Evolutionary conservation across 2,797 vertebrate species (phyloP), one percentile per base, ranked within the genome.

Genomic region (Trachurus trachurus): DNA sequence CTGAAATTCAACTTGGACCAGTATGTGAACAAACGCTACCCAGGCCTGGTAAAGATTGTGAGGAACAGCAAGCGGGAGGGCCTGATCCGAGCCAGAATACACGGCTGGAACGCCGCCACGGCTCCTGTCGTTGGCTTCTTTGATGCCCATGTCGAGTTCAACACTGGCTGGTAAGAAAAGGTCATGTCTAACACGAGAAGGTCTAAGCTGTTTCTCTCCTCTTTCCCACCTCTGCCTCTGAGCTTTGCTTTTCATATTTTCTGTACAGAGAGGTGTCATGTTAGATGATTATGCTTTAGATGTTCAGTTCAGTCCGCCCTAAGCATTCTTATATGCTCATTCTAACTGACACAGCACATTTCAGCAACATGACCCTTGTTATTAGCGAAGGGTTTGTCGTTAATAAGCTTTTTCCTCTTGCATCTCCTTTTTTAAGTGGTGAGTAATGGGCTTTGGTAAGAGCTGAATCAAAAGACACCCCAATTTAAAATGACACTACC

Each of bases 141-240:
- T 0, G 98, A 99, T 6, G 98, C 98, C 71, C 98, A 99, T 0
- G 98, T 99, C 6, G 98, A 99, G 91, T 99, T 99, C 95, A 99
- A 99, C 95, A 92, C 91, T 0, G 97, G 96, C 92, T 98, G 97
- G 97, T 98, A 93, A 96, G 97, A 74, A 78, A 81, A 83, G 80
- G 80, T 91, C 86, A 64, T 26, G 82, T 87, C 89, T 53, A 75
- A 85, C 78, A 85, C 5, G 37, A 50, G 50, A 16, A 22, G 66
- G 76, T 83, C 71, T 56, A 7, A 45, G 71, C 67, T 54, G 42
- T 57, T 70, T 44, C 72, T 45, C 59, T 79, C 58, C 83, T 71
- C 67, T 75, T 10, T 64, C 69, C 80, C 71, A 83, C 80, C 75
- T 89, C 75, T 84, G 37, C 39, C 60, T 74, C 66, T 52, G 63